Base-by-base conservation (phyloP, 2,888 invertebrate species). In the Mesorhabditis belari region DNA sequence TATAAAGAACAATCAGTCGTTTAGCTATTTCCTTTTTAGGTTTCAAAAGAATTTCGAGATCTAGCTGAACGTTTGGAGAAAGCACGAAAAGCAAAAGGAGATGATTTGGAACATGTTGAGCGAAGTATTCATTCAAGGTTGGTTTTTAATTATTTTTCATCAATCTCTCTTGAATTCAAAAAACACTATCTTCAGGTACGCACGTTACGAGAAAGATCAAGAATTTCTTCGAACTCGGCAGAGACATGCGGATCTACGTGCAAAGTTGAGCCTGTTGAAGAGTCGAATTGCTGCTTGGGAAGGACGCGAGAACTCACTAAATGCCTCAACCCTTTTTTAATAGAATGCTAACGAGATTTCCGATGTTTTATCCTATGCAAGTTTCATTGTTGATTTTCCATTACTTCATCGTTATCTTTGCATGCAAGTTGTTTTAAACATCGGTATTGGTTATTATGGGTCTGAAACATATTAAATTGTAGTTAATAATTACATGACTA, bases 21-120 rank as follows among this genome's bases (percentile, higher is more conserved):
- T 35, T 9, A 35, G 12, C 44, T 35, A 17, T 35, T 35, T 35
- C 44, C 44, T 17, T 35, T 35, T n/a, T 35, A 54, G 17, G 64
- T 68, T 6, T 52, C 65, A 12, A 26, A 57, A 12, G 67, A 68
- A 55, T 68, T 68, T 49, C 55, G 23, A 24, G 57, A 62, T 17
- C 55, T 68, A 5, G 51, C 67, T 25, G 24, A 53, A 0, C 29
- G 24, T 2, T 23, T 62, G 23, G 51, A 59, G 5, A 25, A 26
- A 3, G 52, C 65, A 5, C 24, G 26, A 5, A 26, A 44, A 5
- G 58, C 50, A 3, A 49, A 55, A 4, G 12, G 19, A n/a, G 67
- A 69, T 4, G 49, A 68, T 44, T 21, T 52, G 24, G 57, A 49
- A 58, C 67, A 67, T 26, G 17, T 4, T 35, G 44, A 35, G 44